Evolutionary conservation across 2,888 invertebrate genomes (phyloP), one percentile per base, ranked within the genome.

Genomic region (Dusona sp.): DNA sequence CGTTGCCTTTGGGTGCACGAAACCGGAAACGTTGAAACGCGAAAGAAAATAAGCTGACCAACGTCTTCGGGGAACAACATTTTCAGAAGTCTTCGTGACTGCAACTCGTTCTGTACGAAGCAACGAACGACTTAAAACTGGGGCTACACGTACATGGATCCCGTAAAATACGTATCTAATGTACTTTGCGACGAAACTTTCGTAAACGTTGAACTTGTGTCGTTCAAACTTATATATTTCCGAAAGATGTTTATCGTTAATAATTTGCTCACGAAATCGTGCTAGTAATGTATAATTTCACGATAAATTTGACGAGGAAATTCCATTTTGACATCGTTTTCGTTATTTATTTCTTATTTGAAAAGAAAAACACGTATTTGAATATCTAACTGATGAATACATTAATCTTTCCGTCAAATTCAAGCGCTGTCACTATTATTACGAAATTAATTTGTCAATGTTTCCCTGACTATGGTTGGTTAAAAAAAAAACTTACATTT

Each of bases 41-140:
- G 80, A 73, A 73, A 78, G 73, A 86, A 86, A 83, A 86, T 86
- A 86, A 83, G 68, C 83, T 77, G 77, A 73, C 73, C 80, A 72
- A 25, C 54, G 54, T 51, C 67, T 83, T 83, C 77, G 83, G 57
- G 77, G 80, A 86, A 83, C 80, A 83, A 81, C 72, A 67, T 83
- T 78, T 73, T 78, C 51, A 73, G 68, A 36, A 67, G 73, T 80
- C 57, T 54, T 61, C 67, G 68, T 70, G 79, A 64, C 79, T 75
- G 51, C 42, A 80, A 83, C 57, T 75, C 64, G 64, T 38, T 36
- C 54, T 45, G 54, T 54, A 19, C 51, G 33, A 54, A 57, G 65
- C 79, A 75, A 83, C 45, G 75, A 79, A 83, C 79, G 68, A 68
- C 51, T 70, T 75, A 54, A 68, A 65, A 77, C 68, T 82, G 25